phyloP scores from a whole-genome alignment of 1,140 invertebrate genomes.

The Ganaspis sp. region DNA sequence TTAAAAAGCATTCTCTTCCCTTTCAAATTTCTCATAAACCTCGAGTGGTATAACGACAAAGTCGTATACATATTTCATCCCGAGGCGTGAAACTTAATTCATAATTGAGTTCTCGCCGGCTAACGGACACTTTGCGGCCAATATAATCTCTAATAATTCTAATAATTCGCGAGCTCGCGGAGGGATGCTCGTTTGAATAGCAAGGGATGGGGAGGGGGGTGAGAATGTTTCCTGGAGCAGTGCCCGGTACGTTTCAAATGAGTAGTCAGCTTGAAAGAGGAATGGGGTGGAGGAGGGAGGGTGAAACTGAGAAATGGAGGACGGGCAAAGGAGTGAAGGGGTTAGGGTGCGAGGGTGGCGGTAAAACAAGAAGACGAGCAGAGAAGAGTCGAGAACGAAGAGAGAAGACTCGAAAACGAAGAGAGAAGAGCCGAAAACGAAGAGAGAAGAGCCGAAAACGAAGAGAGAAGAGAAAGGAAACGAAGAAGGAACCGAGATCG shows the following conservation, averaged over 20 bases:
- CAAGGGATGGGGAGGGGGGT: slow-evolving; percentile 43
- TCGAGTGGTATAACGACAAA: background rate
- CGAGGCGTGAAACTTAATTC: slow-evolving; percentile 50
- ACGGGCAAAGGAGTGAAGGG: slow-evolving; percentile 27
- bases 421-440: slow-evolving; percentile 20
- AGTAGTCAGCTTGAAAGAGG: slow-evolving; percentile 17
- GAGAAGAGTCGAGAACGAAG: slow-evolving; percentile 34
- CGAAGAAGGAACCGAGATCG: slow-evolving; percentile 63
- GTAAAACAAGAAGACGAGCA: slow-evolving; percentile 48
- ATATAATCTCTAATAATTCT: slow-evolving; percentile 75
- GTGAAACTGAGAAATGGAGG: slow-evolving; percentile 56
- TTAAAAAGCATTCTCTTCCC: background rate
- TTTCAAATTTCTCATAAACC: slow-evolving; percentile 6
- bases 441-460: slow-evolving; percentile 33
- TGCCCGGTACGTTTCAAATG: slow-evolving; percentile 60
- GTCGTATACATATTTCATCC: slow-evolving; percentile 26
- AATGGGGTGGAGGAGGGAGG: slow-evolving; percentile 47
- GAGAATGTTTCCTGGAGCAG: slow-evolving; percentile 68
- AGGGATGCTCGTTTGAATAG: slow-evolving; percentile 19
- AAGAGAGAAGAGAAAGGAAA: slow-evolving; percentile 50
- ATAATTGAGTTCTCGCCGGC: slow-evolving; percentile 58
- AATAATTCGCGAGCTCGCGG: slow-evolving; percentile 66
- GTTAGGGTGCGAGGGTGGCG: slow-evolving; percentile 33
- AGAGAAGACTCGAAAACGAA: slow-evolving; percentile 37
- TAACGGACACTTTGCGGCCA: slow-evolving; percentile 72